Conservation (phyloP, 2,797 vertebrate genomes). For the Helicolenus hilgendorfi region DNA sequence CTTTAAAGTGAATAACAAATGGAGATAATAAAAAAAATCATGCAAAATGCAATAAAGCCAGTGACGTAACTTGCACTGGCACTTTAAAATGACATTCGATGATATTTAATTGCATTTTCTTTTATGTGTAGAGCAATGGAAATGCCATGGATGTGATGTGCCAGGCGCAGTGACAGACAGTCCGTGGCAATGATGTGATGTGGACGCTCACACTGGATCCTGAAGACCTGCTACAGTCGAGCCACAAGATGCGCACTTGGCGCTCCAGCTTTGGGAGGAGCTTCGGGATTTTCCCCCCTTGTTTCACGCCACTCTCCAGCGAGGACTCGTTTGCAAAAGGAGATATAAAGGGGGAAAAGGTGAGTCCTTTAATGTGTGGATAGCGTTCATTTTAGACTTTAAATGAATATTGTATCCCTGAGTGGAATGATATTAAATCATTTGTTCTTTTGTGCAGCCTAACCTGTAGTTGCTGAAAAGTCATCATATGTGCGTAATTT, state of each 20-base stretch:
- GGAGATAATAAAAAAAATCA: neutral
- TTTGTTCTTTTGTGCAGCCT: slow-evolving; percentile 6
- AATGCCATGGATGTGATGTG: neutral
- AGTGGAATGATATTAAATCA: neutral
- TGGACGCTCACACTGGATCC: slow-evolving; percentile 32
- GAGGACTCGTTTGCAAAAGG: slow-evolving; percentile 65
- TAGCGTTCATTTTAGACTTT: neutral
- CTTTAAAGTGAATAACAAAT: neutral
- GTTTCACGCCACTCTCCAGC: slow-evolving; percentile 66
- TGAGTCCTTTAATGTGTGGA: slow-evolving; percentile 63
- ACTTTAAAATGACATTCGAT: neutral
- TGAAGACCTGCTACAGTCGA: slow-evolving; percentile 47
- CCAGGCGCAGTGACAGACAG: slow-evolving; percentile 5
- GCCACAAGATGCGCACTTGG: slow-evolving; percentile 74
- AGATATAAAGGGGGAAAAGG: slow-evolving; percentile 65
- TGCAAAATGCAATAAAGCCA: neutral
- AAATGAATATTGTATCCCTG: neutral
- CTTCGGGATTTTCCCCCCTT: slow-evolving; percentile 67
- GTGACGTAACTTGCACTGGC: neutral
- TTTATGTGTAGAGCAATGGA: neutral
- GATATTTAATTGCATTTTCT: neutral
- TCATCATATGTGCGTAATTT: slow-evolving; percentile 72
- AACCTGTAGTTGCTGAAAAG: slow-evolving; percentile 34
- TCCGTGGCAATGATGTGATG: slow-evolving; percentile 32
- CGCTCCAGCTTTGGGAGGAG: slow-evolving; percentile 79